Evolutionary conservation across 2,113 vertebrate genomes (phyloP).

Genomic region (Bubo bubo): DNA sequence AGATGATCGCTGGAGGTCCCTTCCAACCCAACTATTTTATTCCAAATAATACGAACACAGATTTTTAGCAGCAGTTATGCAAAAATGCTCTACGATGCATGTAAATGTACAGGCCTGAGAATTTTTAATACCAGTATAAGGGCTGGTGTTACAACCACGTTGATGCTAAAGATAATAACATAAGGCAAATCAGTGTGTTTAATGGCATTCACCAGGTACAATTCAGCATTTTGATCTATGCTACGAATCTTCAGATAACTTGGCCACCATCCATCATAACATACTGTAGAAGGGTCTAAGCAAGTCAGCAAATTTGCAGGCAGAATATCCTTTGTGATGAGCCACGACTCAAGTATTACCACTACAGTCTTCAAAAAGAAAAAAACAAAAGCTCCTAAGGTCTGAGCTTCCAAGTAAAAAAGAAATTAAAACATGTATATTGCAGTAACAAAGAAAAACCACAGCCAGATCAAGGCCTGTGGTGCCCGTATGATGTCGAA

Average conservation of each 20-base stretch:
- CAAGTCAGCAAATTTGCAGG: background rate
- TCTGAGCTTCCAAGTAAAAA: background rate
- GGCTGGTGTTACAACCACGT: background rate
- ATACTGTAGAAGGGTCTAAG: background rate
- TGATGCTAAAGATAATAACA: accelerated
- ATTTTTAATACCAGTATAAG: accelerated
- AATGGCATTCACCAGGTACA: accelerated
- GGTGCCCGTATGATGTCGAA: accelerated
- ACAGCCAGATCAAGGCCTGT: accelerated
- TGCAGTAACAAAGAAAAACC: background rate
- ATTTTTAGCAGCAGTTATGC: background rate
- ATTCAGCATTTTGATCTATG: accelerated
- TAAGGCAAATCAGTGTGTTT: accelerated
- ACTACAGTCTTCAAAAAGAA: background rate
- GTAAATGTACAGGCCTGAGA: accelerated
- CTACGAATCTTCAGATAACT: background rate
- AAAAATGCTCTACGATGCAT: accelerated
- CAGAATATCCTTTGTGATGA: background rate
- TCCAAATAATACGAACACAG: accelerated
- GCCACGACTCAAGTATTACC: accelerated
- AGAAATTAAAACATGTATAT: accelerated
- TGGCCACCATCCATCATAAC: accelerated
- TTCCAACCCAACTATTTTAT: accelerated
- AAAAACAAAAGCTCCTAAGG: accelerated
- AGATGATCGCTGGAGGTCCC: accelerated